Conservation (phyloP, 1,140 invertebrate species). For the Augochlora pura region DNA sequence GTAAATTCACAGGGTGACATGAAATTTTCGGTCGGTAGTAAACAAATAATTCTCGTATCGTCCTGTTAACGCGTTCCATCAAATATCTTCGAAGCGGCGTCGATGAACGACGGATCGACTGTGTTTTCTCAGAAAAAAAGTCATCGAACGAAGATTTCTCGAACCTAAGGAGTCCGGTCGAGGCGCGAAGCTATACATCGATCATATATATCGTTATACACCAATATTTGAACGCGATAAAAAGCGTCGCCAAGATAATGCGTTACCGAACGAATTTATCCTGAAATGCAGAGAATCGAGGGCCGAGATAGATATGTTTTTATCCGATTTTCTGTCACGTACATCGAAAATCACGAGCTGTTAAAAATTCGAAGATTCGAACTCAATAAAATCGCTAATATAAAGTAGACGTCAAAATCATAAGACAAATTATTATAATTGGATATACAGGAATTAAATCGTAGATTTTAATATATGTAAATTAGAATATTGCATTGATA, state of each 20-base stretch:
- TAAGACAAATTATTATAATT: no score
- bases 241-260: conserved; percentile 50
- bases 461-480: no score
- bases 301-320: background rate
- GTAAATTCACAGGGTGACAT: no score
- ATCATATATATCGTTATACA: conserved; percentile 2
- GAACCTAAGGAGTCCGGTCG: background rate
- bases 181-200: background rate
- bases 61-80: no score
- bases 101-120: background rate
- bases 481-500: no score
- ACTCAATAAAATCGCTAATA: no score
- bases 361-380: no score
- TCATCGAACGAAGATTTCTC: background rate
- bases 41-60: no score
- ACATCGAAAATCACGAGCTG: background rate
- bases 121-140: background rate
- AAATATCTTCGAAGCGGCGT: background rate
- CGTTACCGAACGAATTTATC: conserved; percentile 26
- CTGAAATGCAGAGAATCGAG: conserved; percentile 13
- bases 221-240: conserved; percentile 62
- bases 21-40: no score
- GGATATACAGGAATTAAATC: no score
- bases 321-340: background rate
- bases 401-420: no score